Evolutionary conservation across 2,888 invertebrate genomes (phyloP).

Genomic region (Trachelus troglodyta): DNA sequence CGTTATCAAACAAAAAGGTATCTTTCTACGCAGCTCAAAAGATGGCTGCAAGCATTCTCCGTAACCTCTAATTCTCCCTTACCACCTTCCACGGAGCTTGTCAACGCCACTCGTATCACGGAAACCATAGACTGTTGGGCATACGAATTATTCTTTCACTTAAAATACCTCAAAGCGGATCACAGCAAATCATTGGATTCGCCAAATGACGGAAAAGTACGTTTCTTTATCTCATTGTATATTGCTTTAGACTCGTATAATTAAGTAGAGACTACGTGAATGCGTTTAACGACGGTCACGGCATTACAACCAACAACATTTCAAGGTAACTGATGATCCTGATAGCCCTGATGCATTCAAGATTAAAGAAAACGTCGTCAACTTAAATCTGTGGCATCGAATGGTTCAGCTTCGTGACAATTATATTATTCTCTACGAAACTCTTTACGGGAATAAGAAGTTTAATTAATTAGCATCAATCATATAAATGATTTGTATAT

Average conservation of each 20-base stretch:
- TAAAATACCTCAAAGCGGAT: conserved; percentile 53
- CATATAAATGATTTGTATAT: too few relatives aligned
- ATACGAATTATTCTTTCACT: conserved; percentile 58
- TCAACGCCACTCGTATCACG: conserved; percentile 47
- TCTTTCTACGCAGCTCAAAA: conserved; percentile 45
- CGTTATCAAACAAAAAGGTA: conserved; percentile 3
- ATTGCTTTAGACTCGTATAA: too few relatives aligned
- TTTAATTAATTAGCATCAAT: neutral
- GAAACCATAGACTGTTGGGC: conserved; percentile 60
- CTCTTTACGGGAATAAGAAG: conserved; percentile 38
- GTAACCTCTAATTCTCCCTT: conserved; percentile 26
- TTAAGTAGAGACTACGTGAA: too few relatives aligned
- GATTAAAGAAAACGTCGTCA: conserved; percentile 42
- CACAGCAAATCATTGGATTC: conserved; percentile 13
- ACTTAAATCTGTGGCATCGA: conserved; percentile 53
- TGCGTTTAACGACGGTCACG: too few relatives aligned
- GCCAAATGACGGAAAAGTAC: too few relatives aligned
- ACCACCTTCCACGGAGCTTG: conserved; percentile 35
- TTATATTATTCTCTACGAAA: conserved; percentile 55
- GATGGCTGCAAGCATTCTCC: conserved; percentile 52
- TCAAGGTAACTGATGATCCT: conserved; percentile 17
- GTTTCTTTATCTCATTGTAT: too few relatives aligned
- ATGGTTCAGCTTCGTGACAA: conserved; percentile 56
- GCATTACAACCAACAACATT: neutral
- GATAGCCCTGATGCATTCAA: conserved; percentile 3